A percentile compares a stretch with the other conserved stretches of the same genome.
These are phyloP conservation scores for Coelopa pilipes DNA, from an alignment of 2,888 invertebrate species.

Conservation along the genomic window DNA sequence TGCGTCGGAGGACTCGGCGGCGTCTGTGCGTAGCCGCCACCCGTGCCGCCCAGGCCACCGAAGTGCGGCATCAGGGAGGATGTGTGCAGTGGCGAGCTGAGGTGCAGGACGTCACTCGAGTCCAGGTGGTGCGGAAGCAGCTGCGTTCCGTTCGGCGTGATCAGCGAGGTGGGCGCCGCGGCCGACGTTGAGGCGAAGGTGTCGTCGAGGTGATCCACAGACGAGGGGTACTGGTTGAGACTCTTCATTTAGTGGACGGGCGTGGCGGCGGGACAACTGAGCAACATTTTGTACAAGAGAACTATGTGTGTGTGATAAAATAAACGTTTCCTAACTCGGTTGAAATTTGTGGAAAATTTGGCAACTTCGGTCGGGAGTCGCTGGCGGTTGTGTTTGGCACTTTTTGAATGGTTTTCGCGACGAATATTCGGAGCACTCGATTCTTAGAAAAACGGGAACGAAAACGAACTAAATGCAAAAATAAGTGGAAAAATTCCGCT, in stretches of 20 bases:
- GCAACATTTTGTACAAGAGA: slow-evolving; percentile 27
- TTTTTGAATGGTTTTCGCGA: not conserved
- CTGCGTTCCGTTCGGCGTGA: slow-evolving; percentile 38
- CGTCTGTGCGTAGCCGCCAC: slow-evolving; percentile 77
- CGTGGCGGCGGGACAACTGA: slow-evolving; percentile 7
- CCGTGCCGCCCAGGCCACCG: slow-evolving; percentile 65
- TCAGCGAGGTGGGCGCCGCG: slow-evolving; percentile 26
- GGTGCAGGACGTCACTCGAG: slow-evolving; percentile 46
- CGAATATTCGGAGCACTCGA: no score
- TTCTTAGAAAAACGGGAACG: no score
- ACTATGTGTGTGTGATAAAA: not conserved
- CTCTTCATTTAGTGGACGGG: slow-evolving; percentile 45
- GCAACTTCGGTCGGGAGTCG: slow-evolving; percentile 42
- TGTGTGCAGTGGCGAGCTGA: slow-evolving; percentile 38
- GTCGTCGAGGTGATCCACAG: slow-evolving; percentile 47
- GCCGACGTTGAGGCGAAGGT: slow-evolving; percentile 31
- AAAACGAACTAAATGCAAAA: slow-evolving; percentile 22
- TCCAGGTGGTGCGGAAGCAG: slow-evolving; percentile 43
- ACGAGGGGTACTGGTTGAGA: slow-evolving; percentile 49
- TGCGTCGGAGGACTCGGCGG: slow-evolving; percentile 80
- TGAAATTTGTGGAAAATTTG: slow-evolving; percentile 29
- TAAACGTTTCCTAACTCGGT: not conserved
- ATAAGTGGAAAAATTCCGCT: slow-evolving; percentile 27
- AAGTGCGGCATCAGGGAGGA: slow-evolving; percentile 62
- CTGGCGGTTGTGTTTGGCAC: slow-evolving; percentile 40